These are phyloP conservation scores for Colossoma macropomum DNA, from an alignment of 2,113 vertebrate species.

Conservation along the genomic window DNA sequence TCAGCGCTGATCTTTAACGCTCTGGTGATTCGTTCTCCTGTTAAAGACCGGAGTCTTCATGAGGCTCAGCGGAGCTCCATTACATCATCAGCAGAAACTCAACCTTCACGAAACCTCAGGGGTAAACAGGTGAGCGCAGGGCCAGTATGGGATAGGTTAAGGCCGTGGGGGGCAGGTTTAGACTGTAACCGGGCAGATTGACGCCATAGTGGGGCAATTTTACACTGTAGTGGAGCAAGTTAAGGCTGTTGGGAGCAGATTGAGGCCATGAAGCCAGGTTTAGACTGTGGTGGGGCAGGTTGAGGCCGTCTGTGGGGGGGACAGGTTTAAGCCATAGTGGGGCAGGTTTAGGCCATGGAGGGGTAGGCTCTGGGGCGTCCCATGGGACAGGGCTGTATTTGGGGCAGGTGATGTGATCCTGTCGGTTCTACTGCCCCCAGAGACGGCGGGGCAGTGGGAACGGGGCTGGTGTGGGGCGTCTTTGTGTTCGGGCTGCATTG, in stretches of 20 bases:
- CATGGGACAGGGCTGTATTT: constrained; percentile 33
- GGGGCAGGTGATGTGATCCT: constrained; percentile 54
- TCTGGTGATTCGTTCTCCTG: too few relatives aligned
- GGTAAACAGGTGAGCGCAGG: too few relatives aligned
- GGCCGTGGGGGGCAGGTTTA: too few relatives aligned
- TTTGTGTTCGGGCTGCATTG: constrained; percentile 54
- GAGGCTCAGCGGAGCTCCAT: too few relatives aligned
- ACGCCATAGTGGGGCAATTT: background rate
- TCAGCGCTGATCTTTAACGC: too few relatives aligned
- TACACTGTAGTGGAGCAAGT: background rate
- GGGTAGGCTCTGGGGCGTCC: background rate
- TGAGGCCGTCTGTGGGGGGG: background rate
- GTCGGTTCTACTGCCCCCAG: constrained; percentile 37
- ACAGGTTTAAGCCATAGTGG: background rate
- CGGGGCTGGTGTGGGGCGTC: constrained; percentile 34
- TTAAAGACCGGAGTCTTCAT: too few relatives aligned
- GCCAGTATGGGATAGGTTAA: too few relatives aligned
- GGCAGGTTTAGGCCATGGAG: background rate
- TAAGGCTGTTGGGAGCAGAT: background rate
- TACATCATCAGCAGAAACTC: too few relatives aligned
- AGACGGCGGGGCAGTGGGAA: constrained; percentile 48
- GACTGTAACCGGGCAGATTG: too few relatives aligned
- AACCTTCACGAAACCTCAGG: too few relatives aligned
- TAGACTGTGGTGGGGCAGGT: background rate
- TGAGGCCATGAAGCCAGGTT: background rate